Conservation (phyloP, 1,140 invertebrate genomes). For the Macrocentrus cingulum region DNA sequence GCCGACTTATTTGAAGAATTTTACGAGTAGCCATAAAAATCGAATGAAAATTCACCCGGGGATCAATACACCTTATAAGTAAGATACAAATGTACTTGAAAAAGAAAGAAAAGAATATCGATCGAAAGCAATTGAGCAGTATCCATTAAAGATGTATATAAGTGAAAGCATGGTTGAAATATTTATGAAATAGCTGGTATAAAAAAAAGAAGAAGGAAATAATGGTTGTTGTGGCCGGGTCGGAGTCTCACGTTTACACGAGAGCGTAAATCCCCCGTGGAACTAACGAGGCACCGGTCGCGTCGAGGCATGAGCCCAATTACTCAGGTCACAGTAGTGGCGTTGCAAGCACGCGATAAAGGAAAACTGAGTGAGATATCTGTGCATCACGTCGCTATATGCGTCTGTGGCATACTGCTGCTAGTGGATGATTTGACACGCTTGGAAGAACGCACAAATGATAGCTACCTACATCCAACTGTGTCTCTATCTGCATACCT, state of each 20-base stretch:
- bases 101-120: too few species aligned
- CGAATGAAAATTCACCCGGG: too few species aligned
- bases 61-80: too few species aligned
- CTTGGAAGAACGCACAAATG: constrained; percentile 16
- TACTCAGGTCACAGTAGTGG: constrained; percentile 15
- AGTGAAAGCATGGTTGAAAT: not conserved
- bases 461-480: not conserved
- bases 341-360: not conserved
- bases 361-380: not conserved
- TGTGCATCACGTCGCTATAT: not conserved
- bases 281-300: constrained; percentile 21
- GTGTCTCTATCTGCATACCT: not conserved
- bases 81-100: too few species aligned
- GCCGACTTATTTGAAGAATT: too few species aligned
- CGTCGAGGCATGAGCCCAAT: constrained; percentile 15
- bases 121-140: too few species aligned
- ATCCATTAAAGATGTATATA: too few species aligned
- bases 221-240: not conserved
- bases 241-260: constrained; percentile 7
- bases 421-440: constrained; percentile 13
- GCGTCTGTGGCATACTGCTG: not conserved
- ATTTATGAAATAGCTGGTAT: not conserved
- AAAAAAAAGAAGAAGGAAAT: too few species aligned
- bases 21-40: too few species aligned
- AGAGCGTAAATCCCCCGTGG: constrained; percentile 8